Percentiles rank a stretch among this genome's conserved stretches.
Evolutionary conservation across 2,113 vertebrate species (phyloP).

Genomic region (Mirounga angustirostris): DNA sequence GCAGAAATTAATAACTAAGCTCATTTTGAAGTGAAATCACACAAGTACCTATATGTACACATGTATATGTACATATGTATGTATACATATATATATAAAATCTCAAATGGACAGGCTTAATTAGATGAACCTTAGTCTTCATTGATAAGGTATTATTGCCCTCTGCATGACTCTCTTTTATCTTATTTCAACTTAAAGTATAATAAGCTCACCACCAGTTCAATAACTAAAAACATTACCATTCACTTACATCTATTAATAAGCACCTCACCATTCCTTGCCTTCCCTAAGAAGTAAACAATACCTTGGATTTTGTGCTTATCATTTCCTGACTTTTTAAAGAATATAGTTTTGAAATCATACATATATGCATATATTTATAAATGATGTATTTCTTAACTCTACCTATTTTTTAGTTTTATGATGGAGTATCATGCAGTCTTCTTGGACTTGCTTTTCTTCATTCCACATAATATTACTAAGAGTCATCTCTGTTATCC

Average conservation of each 20-base stretch:
- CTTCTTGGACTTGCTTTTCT: not conserved
- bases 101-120: not conserved
- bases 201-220: not conserved
- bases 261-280: not conserved
- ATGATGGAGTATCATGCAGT: not conserved
- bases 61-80: not conserved
- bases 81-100: not conserved
- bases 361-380: not conserved
- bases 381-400: not conserved
- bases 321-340: not conserved
- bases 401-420: not conserved
- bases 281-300: not conserved
- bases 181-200: not conserved
- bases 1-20: not conserved
- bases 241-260: not conserved
- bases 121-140: not conserved
- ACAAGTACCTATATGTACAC: no score
- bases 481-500: not conserved
- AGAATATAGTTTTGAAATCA: constrained; percentile 3
- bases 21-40: not conserved
- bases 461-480: not conserved
- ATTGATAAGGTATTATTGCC: not conserved
- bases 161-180: not conserved
- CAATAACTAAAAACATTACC: not conserved
- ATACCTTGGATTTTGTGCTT: not conserved